phyloP scores from a whole-genome alignment of 1,140 invertebrate genomes.

The Eriosoma lanigerum region DNA sequence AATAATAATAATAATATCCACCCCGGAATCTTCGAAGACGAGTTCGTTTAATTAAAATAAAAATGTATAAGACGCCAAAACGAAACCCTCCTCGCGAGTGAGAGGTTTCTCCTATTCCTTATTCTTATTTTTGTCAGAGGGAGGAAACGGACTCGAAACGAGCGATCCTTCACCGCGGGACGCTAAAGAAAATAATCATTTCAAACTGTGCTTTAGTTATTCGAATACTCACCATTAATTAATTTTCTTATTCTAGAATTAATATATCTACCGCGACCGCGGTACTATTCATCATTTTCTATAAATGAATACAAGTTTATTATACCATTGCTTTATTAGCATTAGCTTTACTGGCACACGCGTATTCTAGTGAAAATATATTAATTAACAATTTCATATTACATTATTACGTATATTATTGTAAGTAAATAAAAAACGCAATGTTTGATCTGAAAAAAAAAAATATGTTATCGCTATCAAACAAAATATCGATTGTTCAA shows the following conservation, averaged over 20 bases:
- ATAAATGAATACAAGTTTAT: neutral
- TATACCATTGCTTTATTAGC: neutral
- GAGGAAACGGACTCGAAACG: conserved; percentile 19
- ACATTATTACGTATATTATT: no score
- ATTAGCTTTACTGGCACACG: neutral
- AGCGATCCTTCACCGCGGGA: conserved; percentile 22
- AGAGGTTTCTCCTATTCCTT: neutral
- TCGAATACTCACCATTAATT: conserved; percentile 20
- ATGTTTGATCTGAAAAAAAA: no score
- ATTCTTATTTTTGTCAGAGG: neutral
- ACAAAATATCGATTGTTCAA: no score
- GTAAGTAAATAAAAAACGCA: no score
- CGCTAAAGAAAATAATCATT: conserved; percentile 21
- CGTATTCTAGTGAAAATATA: no score
- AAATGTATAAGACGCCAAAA: conserved; percentile 15
- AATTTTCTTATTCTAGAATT: neutral
- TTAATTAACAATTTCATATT: no score
- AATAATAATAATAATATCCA: conserved; percentile 8
- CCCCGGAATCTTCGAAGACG: neutral
- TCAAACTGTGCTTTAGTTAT: neutral
- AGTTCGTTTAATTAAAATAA: conserved; percentile 35
- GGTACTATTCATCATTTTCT: neutral
- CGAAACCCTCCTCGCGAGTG: neutral
- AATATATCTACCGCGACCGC: neutral
- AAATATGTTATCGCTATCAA: no score